A percentile compares a stretch with the other conserved stretches of the same genome.
Conservation (phyloP, 1,140 invertebrate species). For the Zaprionus tsacasi region DNA sequence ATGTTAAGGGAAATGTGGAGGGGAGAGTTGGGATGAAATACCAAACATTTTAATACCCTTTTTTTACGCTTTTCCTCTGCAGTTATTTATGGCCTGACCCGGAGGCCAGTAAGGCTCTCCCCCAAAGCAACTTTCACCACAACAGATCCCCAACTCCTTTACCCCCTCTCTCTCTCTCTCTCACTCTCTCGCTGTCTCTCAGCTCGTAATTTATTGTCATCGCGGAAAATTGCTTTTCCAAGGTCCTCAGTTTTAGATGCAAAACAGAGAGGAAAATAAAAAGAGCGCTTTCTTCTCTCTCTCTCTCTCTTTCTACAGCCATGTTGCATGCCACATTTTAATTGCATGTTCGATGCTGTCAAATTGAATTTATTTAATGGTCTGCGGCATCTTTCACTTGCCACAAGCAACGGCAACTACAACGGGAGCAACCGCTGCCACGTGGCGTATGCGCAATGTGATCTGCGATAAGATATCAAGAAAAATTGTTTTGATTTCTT, state of each 20-base stretch:
- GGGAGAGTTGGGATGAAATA: background rate
- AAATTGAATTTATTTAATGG: conserved; percentile 53
- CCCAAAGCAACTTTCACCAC: conserved; percentile 46
- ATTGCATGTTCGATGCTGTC: conserved; percentile 54
- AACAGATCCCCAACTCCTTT: background rate
- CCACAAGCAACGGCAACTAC: conserved; percentile 5
- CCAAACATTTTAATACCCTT: background rate
- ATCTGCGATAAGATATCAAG: conserved; percentile 22
- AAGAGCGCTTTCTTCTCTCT: background rate
- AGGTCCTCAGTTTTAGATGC: conserved; percentile 31
- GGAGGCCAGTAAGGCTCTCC: conserved; percentile 15
- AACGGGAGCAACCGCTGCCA: background rate
- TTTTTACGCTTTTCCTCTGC: background rate
- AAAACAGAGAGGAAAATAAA: conserved; percentile 26
- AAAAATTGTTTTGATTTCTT: conserved; percentile 7
- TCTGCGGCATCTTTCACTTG: conserved; percentile 25
- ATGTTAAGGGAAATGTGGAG: background rate
- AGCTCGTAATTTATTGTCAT: conserved; percentile 53
- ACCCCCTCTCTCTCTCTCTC: too few species aligned
- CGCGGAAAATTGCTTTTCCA: conserved; percentile 59
- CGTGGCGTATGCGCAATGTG: conserved; percentile 34
- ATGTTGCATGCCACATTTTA: conserved; percentile 51
- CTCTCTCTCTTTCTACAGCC: background rate
- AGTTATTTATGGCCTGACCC: conserved; percentile 18
- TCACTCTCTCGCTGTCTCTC: background rate